These are phyloP conservation scores for Ctenopoma multispine DNA, from an alignment of 2,797 vertebrate species.

Conservation along the genomic window DNA sequence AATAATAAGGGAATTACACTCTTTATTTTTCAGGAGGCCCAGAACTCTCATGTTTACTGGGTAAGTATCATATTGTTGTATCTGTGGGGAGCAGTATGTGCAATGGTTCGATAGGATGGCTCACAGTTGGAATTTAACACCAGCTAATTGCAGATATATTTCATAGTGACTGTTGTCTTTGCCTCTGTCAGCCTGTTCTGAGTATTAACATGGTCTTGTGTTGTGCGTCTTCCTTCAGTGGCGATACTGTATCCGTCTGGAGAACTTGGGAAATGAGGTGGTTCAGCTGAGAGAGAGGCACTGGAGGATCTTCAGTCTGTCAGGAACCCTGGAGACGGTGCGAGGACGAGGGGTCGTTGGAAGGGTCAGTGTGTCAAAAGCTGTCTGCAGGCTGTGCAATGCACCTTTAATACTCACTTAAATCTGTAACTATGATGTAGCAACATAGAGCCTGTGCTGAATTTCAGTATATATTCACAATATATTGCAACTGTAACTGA, in stretches of 20 bases:
- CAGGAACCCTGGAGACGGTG: slow-evolving; percentile 96
- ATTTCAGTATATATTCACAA: too few species aligned
- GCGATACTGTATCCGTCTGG: slow-evolving; percentile 97
- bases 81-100: background rate
- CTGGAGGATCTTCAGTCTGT: slow-evolving; percentile 99
- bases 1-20: slow-evolving; percentile 15
- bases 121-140: background rate
- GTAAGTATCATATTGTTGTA: slow-evolving; percentile 83
- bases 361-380: slow-evolving; percentile 81
- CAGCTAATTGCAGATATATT: background rate
- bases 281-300: slow-evolving; percentile 96
- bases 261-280: slow-evolving; percentile 94
- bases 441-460: too few species aligned
- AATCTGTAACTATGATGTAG: too few species aligned
- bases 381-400: background rate
- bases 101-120: background rate
- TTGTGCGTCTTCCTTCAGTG: slow-evolving; percentile 82
- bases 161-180: too few species aligned
- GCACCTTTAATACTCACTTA: background rate
- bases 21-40: slow-evolving; percentile 90
- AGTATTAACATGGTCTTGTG: background rate
- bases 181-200: background rate
- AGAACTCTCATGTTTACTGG: slow-evolving; percentile 99
- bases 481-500: too few species aligned
- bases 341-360: slow-evolving; percentile 95